Evolutionary conservation across 2,113 vertebrate genomes (phyloP).

Genomic region (Gopherus evgoodei): DNA sequence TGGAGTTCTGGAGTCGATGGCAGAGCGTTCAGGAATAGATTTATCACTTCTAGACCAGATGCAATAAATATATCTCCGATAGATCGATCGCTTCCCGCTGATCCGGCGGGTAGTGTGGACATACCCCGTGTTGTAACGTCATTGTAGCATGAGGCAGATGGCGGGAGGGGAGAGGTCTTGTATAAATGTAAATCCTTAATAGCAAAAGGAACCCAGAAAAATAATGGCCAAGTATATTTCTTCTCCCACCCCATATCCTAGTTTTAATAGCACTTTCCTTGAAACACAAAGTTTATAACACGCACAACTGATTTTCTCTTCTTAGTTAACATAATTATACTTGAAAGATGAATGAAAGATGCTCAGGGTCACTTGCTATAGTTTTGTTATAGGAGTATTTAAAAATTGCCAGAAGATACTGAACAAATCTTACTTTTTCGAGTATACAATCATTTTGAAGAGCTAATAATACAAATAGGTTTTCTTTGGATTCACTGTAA

Average conservation of each 20-base stretch:
- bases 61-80: too few relatives aligned
- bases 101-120: too few relatives aligned
- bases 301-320: neutral
- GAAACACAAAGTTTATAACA: rapidly evolving
- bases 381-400: neutral
- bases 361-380: neutral
- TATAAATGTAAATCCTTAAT: neutral
- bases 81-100: too few relatives aligned
- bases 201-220: neutral
- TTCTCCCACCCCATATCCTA: neutral
- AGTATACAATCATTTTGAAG: neutral
- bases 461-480: neutral
- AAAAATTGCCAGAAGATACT: neutral
- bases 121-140: neutral
- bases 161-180: neutral
- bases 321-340: neutral
- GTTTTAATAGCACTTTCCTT: neutral
- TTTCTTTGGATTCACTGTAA: neutral
- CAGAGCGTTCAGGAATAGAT: too few relatives aligned
- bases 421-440: neutral
- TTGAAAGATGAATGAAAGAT: rapidly evolving
- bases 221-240: neutral
- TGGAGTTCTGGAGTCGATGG: too few relatives aligned
- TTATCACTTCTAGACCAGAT: too few relatives aligned
- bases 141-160: neutral